Percentiles rank a stretch among this genome's conserved stretches.
phyloP scores from a whole-genome alignment of 2,113 vertebrate species.

The Tragulus kanchil region DNA sequence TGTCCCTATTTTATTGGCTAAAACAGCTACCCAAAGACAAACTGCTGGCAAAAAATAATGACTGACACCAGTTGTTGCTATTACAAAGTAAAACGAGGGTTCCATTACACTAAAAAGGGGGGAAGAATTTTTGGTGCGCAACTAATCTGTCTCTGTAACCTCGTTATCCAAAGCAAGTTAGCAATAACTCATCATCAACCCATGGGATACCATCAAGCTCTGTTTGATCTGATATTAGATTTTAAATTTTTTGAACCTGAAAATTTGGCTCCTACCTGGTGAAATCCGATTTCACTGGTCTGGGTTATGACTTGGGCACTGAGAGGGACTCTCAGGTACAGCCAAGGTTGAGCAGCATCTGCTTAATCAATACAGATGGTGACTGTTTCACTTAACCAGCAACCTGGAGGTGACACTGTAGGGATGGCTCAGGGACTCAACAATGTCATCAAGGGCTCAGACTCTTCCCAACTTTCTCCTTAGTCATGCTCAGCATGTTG shows the following conservation, averaged over 20 bases:
- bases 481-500: background rate
- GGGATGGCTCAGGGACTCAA: background rate
- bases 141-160: background rate
- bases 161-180: background rate
- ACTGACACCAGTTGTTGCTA: background rate
- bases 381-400: background rate
- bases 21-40: background rate
- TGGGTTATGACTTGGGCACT: background rate
- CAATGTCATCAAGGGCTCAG: background rate
- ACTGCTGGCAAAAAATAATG: background rate
- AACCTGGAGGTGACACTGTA: background rate
- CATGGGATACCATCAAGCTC: background rate
- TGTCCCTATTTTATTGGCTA: conserved; percentile 2
- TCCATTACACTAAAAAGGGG: background rate
- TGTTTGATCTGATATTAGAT: background rate
- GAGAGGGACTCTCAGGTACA: background rate
- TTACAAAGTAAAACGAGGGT: background rate
- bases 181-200: background rate
- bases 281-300: background rate
- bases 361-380: background rate
- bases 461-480: background rate
- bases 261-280: too few species aligned
- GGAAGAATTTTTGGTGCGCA: background rate
- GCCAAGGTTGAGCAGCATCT: background rate
- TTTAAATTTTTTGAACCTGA: conserved; percentile 21